Evolutionary conservation across 2,797 vertebrate genomes (phyloP).

Genomic region (Danionella dracula): DNA sequence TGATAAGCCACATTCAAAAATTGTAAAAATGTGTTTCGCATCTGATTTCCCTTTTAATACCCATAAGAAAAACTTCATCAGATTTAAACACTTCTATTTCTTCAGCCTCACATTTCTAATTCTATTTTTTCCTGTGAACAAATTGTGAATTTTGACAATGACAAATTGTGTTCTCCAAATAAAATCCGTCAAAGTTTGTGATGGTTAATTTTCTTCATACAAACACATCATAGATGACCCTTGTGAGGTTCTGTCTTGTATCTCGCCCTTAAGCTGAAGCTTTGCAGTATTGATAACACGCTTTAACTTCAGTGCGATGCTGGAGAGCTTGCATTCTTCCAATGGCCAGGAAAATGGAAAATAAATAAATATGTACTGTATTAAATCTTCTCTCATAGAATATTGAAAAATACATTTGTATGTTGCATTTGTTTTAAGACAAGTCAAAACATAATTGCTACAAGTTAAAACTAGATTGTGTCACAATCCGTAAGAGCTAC

Average conservation of each 20-base stretch:
- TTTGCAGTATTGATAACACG: conserved; percentile 7
- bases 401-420: conserved; percentile 39
- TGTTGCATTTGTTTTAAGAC: conserved; percentile 33
- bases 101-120: too few species aligned
- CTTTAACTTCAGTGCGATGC: not conserved
- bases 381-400: conserved; percentile 21
- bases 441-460: conserved; percentile 50
- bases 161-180: too few species aligned
- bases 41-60: too few species aligned
- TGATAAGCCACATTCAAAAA: too few species aligned
- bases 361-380: conserved; percentile 19
- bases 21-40: too few species aligned
- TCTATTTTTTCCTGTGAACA: too few species aligned
- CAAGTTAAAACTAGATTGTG: conserved; percentile 62
- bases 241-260: not conserved
- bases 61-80: too few species aligned
- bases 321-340: conserved; percentile 24
- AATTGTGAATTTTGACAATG: too few species aligned
- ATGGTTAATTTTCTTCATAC: too few species aligned
- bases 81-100: too few species aligned
- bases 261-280: not conserved
- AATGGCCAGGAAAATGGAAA: conserved; percentile 2
- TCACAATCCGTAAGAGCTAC: conserved; percentile 61
- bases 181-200: too few species aligned
- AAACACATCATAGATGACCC: too few species aligned